Evolutionary conservation across 2,888 invertebrate genomes (phyloP).

Genomic region (Dryobotodes eremita): DNA sequence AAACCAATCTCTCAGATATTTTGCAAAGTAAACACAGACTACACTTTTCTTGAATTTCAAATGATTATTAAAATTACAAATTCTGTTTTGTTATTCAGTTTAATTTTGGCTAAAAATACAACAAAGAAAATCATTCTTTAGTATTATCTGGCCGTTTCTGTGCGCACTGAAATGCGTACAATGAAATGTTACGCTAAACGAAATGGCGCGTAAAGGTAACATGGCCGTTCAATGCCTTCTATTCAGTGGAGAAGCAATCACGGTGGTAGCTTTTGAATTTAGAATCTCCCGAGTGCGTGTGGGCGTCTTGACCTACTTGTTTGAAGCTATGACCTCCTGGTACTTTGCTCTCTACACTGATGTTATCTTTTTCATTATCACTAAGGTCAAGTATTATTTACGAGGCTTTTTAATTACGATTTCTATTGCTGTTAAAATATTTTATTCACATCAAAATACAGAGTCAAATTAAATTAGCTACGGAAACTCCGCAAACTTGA

Average conservation of each 20-base stretch:
- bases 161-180: conserved; percentile 40
- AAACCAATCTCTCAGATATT: conserved; percentile 14
- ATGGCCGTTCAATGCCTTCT: conserved; percentile 55
- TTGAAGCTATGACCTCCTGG: conserved; percentile 61
- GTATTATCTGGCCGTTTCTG: conserved; percentile 33
- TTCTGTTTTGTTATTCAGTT: conserved; percentile 37
- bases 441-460: background rate
- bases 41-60: conserved; percentile 34
- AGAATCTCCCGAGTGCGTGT: conserved; percentile 66
- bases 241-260: conserved; percentile 62
- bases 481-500: too few species aligned
- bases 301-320: conserved; percentile 71
- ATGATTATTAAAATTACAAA: conserved; percentile 50
- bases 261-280: conserved; percentile 63
- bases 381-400: conserved; percentile 42
- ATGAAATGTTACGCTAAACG: conserved; percentile 52
- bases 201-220: conserved; percentile 59
- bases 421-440: conserved; percentile 9
- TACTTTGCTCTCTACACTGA: conserved; percentile 45
- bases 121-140: conserved; percentile 32
- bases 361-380: conserved; percentile 56
- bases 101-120: conserved; percentile 43
- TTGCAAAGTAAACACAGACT: conserved; percentile 36
- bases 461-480: too few species aligned
- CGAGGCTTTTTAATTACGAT: conserved; percentile 38